These are phyloP conservation scores for Chaenocephalus aceratus DNA, from an alignment of 2,113 vertebrate genomes.

Conservation along the genomic window DNA sequence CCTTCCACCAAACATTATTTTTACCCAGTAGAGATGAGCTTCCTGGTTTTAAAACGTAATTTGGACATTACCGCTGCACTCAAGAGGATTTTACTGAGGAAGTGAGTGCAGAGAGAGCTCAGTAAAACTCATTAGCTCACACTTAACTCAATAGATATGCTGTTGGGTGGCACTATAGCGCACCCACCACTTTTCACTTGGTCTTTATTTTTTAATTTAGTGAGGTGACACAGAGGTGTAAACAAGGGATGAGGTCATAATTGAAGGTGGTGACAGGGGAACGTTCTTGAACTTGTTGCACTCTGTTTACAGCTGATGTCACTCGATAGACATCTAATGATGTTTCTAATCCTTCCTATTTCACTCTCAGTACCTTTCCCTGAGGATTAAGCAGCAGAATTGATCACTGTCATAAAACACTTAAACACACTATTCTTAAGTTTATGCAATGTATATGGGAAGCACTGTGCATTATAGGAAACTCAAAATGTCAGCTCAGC, in stretches of 20 bases:
- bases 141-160: constrained; percentile 30
- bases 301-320: constrained; percentile 64
- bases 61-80: constrained; percentile 13
- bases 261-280: constrained; percentile 52
- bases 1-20: background rate
- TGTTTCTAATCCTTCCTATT: constrained; percentile 30
- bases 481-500: constrained; percentile 56
- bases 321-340: constrained; percentile 54
- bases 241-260: constrained; percentile 45
- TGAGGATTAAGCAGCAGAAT: constrained; percentile 43
- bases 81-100: background rate
- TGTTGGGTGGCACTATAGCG: background rate
- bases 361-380: constrained; percentile 21
- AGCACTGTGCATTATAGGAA: constrained; percentile 17
- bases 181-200: constrained; percentile 2
- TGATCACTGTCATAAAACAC: constrained; percentile 59
- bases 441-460: constrained; percentile 44
- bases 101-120: constrained; percentile 19
- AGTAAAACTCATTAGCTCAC: constrained; percentile 42
- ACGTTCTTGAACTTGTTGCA: constrained; percentile 37
- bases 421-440: constrained; percentile 13
- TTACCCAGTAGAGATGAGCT: background rate
- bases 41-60: constrained; percentile 3
- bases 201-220: constrained; percentile 53
- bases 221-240: constrained; percentile 13